Base-by-base conservation (phyloP, 2,797 vertebrate species). In the Gastrophryne carolinensis region DNA sequence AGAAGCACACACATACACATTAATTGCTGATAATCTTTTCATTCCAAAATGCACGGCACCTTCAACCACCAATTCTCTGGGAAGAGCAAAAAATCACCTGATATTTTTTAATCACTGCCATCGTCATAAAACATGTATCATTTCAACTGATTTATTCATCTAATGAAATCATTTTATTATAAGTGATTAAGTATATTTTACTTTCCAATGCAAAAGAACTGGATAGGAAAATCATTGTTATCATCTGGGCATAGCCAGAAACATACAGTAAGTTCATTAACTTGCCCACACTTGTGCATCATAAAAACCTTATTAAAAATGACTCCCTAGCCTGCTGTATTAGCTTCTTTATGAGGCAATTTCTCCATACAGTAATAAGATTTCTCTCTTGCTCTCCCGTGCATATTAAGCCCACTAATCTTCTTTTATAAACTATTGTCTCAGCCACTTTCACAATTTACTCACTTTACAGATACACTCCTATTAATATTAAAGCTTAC, bases 231-330 rank as follows among this genome's bases (percentile, higher is more conserved):
- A 86, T 91, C 87, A 87, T 91, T 92, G 90, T 95, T 95, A 93
- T 92, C 90, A 88, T 93, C 90, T 92, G 93, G 95, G 95, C 94
- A 93, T 95, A 96, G 95, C 93, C 95, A 92, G 95, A 95, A 94
- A 93, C 94, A 96, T 95, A 78, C 75, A 78, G 75, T 78, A 95
- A 97, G 95, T 98, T 98, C 96, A 98, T 98, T 98, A 99, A 93
- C 95, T 96, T 96, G 93, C 95, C 93, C 94, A 95, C 93, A 94
- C 92, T 91, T 92, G 92, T 90, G 93, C 93, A 95, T 96, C 96
- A 95, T 97, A 98, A 97, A 97, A 96, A 92, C 91, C 96, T 93
- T 97, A 97, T 98, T 98, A 98, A 98, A 98, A 98, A 98, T 98
- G 93, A 94, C 90, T 96, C 95, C 95, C 95, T 78, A 94, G 96